phyloP scores from a whole-genome alignment of 2,113 vertebrate genomes.

The mouse (Mus musculus) region GRCm39 chr6:111536001-111536500 shows the following conservation, averaged over 20 bases:
- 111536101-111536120: background rate
- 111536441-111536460: background rate
- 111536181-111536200: background rate
- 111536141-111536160: background rate
- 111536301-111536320: background rate
- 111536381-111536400: background rate
- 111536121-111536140: background rate
- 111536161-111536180: background rate
- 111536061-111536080: background rate
- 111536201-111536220: background rate
- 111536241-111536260: background rate
- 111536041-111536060: background rate
- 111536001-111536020: background rate
- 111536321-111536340: slow-evolving; percentile 4
- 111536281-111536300: background rate
- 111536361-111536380: background rate
- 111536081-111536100: background rate
- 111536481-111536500: background rate
- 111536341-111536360: background rate
- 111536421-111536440: background rate
- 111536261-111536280: background rate
- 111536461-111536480: background rate
- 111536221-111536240: background rate
- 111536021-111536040: background rate
- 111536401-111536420: background rate